Evolutionary conservation across 2,888 invertebrate species (phyloP), one percentile per base, ranked within the genome.

Genomic region (Parnassius glacialis): DNA sequence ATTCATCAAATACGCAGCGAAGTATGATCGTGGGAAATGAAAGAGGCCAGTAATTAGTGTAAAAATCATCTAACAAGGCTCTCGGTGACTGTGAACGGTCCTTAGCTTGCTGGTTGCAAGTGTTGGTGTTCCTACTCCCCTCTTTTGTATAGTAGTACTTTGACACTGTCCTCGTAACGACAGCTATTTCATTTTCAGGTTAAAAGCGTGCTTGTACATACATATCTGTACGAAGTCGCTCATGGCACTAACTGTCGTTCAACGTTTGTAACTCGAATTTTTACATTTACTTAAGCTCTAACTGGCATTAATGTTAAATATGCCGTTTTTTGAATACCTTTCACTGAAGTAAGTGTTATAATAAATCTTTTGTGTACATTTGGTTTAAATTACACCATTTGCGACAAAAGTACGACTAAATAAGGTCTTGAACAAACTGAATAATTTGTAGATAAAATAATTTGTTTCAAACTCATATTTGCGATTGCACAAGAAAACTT

Each of bases 31-130:
- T 61, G 67, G 64, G 68, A 71, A 71, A 67, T 68, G 63, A 65
- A 70, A 71, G 70, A 68, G 65, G 65, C 55, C 61, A 67, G 79
- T 79, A 86, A 86, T 86, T 87, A 85, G 80, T 75, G 83, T 72
- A 73, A 76, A 79, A 79, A 79, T 68, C 71, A 73, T 66, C 66
- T 68, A 74, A 76, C 73, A 70, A 73, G 69, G 67, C 70, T 69
- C 70, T 69, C 74, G 74, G 77, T 72, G 73, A 68, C 64, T 69
- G 70, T 71, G 69, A 78, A 80, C 71, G 68, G 65, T 65, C 57
- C 68, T 69, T 13, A 34, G 56, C 20, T 54, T 52, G 53, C 47
- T 41, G 60, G 54, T 50, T 62, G 51, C 57, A 55, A 45, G 61
- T 57, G 55, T 50, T 42, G 41, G 61, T 52, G 62, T 53, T 52